Base-by-base conservation (phyloP, 2,888 invertebrate genomes). In the Loripinus fragilis region DNA sequence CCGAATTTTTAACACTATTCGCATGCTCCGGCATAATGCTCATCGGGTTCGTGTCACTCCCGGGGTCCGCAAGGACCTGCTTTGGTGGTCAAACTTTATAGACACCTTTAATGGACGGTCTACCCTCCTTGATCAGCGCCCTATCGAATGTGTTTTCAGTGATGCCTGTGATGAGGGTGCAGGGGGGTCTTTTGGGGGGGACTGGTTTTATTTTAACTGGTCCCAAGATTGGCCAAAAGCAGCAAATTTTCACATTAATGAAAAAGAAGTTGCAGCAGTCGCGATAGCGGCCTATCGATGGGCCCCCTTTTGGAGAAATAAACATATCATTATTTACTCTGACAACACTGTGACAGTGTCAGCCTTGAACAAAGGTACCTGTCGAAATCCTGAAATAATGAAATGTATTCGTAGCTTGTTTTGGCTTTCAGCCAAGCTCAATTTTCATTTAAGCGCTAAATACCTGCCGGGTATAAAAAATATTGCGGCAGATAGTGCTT, bases 11-110 rank as follows among this genome's bases (percentile, higher is more conserved):
- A n/a, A n/a, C n/a, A n/a, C 50, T 35, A 71, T 28, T 23, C 33
- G 30, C 7, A 28, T 23, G n/a, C n/a, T n/a, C n/a, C n/a, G n/a
- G n/a, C n/a, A n/a, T n/a, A n/a, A n/a, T n/a, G n/a, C n/a, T n/a
- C 76, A 76, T 50, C 71, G 71, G 65, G 55, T 42, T 25, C 23
- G 50, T 33, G n/a, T 71, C 3, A 45, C 20, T 5, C 12, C 23
- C 17, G 55, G 15, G 2, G 38, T 72, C 10, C 8, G 28, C 30
- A 55, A 42, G 38, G 76, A 76, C 52, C 68, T 77, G 42, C 42
- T 45, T 48, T 77, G 72, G 77, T 77, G 77, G 77, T 66, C 65
- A 5, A 65, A 45, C 15, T 72, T 72, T 64, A 55, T 72, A 28
- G 55, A 65, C 20, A 45, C 64, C 15, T 72, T 77, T 25, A 77